Conservation (phyloP, 2,888 invertebrate genomes). For the Pollenia amentaria region DNA sequence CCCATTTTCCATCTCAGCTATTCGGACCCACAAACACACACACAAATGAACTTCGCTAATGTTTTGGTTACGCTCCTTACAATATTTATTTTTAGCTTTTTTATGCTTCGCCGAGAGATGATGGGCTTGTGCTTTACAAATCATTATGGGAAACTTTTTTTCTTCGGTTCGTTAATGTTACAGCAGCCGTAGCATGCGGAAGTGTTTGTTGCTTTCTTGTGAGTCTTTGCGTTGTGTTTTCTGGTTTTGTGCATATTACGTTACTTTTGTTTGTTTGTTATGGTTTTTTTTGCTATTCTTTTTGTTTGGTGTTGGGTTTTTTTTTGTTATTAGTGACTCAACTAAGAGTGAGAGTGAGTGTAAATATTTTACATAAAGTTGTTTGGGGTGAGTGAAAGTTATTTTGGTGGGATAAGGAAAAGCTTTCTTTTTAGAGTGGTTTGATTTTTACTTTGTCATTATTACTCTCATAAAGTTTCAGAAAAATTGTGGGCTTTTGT, state of each 20-base stretch:
- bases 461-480: background rate
- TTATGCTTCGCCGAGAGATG: slow-evolving; percentile 2
- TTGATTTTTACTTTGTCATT: slow-evolving; percentile 1
- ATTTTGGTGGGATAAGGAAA: slow-evolving; percentile 20
- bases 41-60: no score
- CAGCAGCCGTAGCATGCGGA: slow-evolving; percentile 74
- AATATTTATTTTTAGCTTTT: slow-evolving; percentile 30
- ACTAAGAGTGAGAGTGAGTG: slow-evolving; percentile 63
- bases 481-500: background rate
- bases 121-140: slow-evolving; percentile 52
- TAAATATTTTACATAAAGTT: background rate
- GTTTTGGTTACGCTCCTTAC: slow-evolving; percentile 6
- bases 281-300: slow-evolving; percentile 12
- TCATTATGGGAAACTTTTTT: slow-evolving; percentile 68
- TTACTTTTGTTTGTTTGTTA: slow-evolving; percentile 60
- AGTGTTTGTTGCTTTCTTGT: slow-evolving; percentile 50
- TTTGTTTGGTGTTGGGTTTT: slow-evolving; percentile 24
- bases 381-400: slow-evolving; percentile 44
- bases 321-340: background rate
- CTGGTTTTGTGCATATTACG: slow-evolving; percentile 67
- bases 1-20: no score
- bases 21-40: no score
- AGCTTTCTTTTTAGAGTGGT: slow-evolving; percentile 63
- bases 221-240: slow-evolving; percentile 25
- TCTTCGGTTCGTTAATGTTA: slow-evolving; percentile 42